Conservation (phyloP, 2,797 vertebrate species). For the Aphelocoma californica region DNA sequence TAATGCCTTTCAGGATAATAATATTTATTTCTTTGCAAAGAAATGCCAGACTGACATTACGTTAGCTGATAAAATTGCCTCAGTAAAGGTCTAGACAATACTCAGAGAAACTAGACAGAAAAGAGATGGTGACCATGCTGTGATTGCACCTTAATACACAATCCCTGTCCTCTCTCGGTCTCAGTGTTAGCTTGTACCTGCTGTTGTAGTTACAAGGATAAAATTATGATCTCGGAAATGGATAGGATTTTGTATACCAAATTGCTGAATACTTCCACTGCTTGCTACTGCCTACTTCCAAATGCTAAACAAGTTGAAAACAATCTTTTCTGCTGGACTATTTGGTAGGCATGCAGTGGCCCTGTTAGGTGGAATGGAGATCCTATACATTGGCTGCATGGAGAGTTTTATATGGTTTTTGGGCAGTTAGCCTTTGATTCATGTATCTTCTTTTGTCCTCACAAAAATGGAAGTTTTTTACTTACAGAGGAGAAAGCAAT, state of each 20-base stretch:
- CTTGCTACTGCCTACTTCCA: background rate
- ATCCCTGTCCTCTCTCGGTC: background rate
- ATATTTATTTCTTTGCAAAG: background rate
- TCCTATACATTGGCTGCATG: rapidly evolving
- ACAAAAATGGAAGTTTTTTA: background rate
- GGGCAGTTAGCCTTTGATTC: background rate
- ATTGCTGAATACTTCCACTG: background rate
- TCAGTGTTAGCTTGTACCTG: background rate
- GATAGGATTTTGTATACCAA: background rate
- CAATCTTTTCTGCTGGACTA: background rate
- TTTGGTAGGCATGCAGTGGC: background rate
- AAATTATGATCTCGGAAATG: background rate
- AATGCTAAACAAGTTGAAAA: background rate
- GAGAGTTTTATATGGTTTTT: background rate
- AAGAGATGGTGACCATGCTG: background rate
- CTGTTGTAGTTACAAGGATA: background rate
- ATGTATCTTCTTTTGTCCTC: background rate
- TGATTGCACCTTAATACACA: background rate
- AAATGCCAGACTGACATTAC: background rate
- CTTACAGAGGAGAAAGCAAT: background rate
- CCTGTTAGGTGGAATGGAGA: background rate
- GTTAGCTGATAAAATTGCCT: background rate
- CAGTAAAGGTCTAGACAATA: background rate
- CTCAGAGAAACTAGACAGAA: background rate
- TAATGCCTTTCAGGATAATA: background rate